Base-by-base conservation (phyloP, 2,113 vertebrate genomes). In the Mormyrus lacerda region DNA sequence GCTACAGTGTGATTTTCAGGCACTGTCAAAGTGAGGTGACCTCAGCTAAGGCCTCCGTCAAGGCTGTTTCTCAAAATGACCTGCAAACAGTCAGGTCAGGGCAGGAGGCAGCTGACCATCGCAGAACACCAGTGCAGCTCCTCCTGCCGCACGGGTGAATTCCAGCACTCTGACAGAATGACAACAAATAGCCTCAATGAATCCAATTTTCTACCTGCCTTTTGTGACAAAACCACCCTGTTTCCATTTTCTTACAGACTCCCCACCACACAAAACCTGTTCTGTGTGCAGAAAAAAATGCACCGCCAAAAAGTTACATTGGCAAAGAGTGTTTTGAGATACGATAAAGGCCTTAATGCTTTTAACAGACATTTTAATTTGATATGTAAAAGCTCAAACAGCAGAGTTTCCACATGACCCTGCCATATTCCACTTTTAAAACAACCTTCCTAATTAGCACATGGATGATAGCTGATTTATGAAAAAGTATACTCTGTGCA, bases 1-100 rank as follows among this genome's bases (percentile, higher is more conserved):
- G 79, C 90, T 44, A 53, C 27, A 51, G 48, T 85, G 89, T 86
- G 61, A 89, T 76, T 90, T 93, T 73, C 91, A 90, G 55, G 89
- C 65, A 42, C 42, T 85, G 89, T 90, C 89, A 82, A 61, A 19
- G 58, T 11, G 61, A 65, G n/a, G n/a, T 91, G 91, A 91, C 92
- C 91, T 90, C 44, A 83, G 51, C 85, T 73, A 69, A 90, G 90
- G 55, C 39, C 88, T 50, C 76, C 50, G 79, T 47, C 73, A 85
- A 50, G 65, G 27, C n/a, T 79, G 42, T 31, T 44, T 84, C 53
- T 10, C 21, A 0, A 45, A 31, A 61, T 85, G 87, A 88, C 87
- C 88, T 85, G 51, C 48, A 48, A 91, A 89, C 65, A 85, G 58
- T 27, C 48, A 73, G 47, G 89, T 86, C 11, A 73, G 42, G 90